Evolutionary conservation across 2,113 vertebrate genomes (phyloP).

Genomic region (Speoplatyrhinus poulsoni): DNA sequence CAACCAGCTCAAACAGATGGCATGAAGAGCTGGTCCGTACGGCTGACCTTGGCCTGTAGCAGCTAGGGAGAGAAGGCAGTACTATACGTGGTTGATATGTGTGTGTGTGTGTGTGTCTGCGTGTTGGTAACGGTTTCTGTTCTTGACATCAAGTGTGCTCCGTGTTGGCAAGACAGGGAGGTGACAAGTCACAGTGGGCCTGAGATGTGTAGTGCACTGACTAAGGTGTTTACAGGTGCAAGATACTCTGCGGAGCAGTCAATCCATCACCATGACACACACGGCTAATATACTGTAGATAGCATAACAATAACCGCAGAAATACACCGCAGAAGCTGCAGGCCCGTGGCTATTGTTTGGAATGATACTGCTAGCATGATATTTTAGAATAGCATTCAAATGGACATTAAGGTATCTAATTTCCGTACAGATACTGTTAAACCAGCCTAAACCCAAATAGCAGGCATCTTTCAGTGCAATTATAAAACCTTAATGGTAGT

Average conservation of each 20-base stretch:
- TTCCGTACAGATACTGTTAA: neutral
- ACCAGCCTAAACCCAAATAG: neutral
- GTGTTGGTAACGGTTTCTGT: slow-evolving; percentile 4
- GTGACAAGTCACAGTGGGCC: slow-evolving; percentile 25
- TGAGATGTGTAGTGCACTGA: slow-evolving; percentile 1
- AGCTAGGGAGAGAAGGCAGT: slow-evolving; percentile 23
- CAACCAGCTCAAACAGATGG: slow-evolving; percentile 72
- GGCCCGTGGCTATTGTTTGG: neutral
- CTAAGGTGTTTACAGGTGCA: slow-evolving; percentile 38
- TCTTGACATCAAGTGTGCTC: slow-evolving; percentile 37
- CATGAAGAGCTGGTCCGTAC: slow-evolving; percentile 49
- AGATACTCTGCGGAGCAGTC: slow-evolving; percentile 34
- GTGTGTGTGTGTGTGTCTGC: slow-evolving; percentile 27
- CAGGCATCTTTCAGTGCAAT: neutral
- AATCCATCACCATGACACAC: slow-evolving; percentile 28
- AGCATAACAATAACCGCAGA: neutral
- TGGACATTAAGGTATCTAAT: neutral
- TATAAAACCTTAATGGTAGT: neutral
- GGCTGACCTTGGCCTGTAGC: slow-evolving; percentile 41
- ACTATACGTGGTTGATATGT: neutral
- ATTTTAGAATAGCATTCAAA: neutral
- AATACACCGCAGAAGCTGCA: neutral
- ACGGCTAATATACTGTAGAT: neutral
- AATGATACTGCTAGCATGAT: neutral
- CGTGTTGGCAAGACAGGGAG: slow-evolving; percentile 22